Percentiles rank a stretch among this genome's conserved stretches.
Evolutionary conservation across 2,113 vertebrate species (phyloP).

Genomic region (Lonchura striata): DNA sequence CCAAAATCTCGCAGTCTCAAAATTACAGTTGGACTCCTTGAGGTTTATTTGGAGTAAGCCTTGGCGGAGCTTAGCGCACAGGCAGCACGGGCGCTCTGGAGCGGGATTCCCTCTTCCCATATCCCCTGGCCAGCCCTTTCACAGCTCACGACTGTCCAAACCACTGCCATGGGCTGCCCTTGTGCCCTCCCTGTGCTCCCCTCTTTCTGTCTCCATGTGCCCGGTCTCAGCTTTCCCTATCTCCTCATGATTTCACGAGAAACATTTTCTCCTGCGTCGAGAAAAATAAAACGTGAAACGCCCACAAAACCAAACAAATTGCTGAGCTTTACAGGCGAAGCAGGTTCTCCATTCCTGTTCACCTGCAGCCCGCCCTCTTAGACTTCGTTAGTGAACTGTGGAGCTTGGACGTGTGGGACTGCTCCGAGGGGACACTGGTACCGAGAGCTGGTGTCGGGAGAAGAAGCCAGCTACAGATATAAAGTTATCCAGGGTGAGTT

Average conservation of each 20-base stretch:
- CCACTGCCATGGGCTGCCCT: rapidly evolving
- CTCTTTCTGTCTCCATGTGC: rapidly evolving
- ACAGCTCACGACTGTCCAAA: not conserved
- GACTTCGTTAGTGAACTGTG: not conserved
- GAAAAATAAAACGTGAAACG: not conserved
- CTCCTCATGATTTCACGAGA: not conserved
- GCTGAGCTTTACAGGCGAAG: not conserved
- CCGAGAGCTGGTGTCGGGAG: not conserved
- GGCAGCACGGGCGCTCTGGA: not conserved
- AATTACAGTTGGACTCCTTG: not conserved
- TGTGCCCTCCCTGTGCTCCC: not conserved
- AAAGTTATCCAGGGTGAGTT: not conserved
- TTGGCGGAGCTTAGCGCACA: not conserved
- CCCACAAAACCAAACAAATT: not conserved
- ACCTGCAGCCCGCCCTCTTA: not conserved
- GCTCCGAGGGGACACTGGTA: rapidly evolving
- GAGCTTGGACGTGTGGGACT: not conserved
- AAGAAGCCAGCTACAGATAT: not conserved
- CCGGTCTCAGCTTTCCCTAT: not conserved
- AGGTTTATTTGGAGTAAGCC: not conserved
- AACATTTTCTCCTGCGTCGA: rapidly evolving
- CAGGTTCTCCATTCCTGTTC: not conserved
- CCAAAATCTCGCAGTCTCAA: not conserved
- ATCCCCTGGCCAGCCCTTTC: not conserved
- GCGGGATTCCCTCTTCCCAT: not conserved